Evolutionary conservation across 2,888 invertebrate species (phyloP), one percentile per base, ranked within the genome.

Genomic region (Agrotis puta): DNA sequence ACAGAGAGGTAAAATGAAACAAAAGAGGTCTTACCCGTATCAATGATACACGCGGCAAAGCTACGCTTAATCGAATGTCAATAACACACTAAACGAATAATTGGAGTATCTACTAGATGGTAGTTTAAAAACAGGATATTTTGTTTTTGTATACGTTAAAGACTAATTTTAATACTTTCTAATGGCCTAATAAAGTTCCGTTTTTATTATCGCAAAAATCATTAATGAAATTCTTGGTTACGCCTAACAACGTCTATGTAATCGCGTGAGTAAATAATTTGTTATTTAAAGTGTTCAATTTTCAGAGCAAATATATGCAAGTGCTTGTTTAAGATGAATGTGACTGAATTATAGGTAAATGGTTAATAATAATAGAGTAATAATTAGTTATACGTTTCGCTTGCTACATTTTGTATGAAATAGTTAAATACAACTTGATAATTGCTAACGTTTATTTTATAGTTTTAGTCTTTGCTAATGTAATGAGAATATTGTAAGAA

Each of bases 311-410:
- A 90, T 89, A 88, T 87, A 88, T 90, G 88, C 89, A 90, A 93
- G 88, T 91, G 94, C 92, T 94, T 94, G 90, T 92, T 91, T 92
- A 92, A 92, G 87, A 92, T 93, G 90, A 93, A 94, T 93, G 94
- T 94, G 95, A 95, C 95, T 95, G 95, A 95, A 92, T 92, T 89
- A 88, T 94, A 94, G 90, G 85, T 92, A 93, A 91, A 87, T 81
- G 79, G 76, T 84, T 85, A 75, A 74, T 79, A 78, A 74, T 76
- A 73, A 79, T 86, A 85, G 85, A 72, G 68, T 86, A 84, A 81
- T 82, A 83, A 75, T 71, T 87, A 87, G 78, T 82, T 75, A 81
- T 79, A 85, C 70, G 77, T 85, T 87, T 81, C 76, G 87, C 86
- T 87, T 80, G 83, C 76, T 77, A 77, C 76, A 69, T 83, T 83